Evolutionary conservation across 2,797 vertebrate genomes (phyloP).

Genomic region (Hydrocynus forskahlii): DNA sequence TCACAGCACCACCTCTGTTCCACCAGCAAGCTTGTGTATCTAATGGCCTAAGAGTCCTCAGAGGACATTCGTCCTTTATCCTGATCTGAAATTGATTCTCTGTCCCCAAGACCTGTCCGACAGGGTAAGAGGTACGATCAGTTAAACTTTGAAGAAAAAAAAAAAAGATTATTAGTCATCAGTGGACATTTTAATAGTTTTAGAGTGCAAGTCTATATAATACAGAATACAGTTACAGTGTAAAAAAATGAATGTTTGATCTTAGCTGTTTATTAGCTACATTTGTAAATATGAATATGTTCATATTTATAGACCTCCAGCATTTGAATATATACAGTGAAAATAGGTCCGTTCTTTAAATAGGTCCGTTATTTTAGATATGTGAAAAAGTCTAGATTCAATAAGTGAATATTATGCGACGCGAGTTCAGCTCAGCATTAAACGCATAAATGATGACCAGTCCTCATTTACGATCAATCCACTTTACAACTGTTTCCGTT

Average conservation of each 20-base stretch:
- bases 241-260: not conserved
- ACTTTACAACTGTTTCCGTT: not conserved
- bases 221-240: not conserved
- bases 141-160: not conserved
- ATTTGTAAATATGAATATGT: no score
- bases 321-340: no score
- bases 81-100: not conserved
- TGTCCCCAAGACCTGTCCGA: not conserved
- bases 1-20: not conserved
- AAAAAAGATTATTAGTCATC: no score
- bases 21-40: conserved; percentile 2
- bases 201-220: no score
- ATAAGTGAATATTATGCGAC: not conserved
- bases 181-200: no score
- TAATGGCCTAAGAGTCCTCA: conserved; percentile 6
- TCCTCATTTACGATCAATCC: not conserved
- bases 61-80: not conserved
- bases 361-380: no score
- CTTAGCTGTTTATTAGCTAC: no score
- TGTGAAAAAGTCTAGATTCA: no score
- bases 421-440: not conserved
- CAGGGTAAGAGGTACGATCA: not conserved
- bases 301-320: no score
- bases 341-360: no score
- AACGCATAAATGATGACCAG: conserved; percentile 8